Evolutionary conservation across 2,888 invertebrate genomes (phyloP), one percentile per base, ranked within the genome.

Genomic region (Drosophila engyochracea): DNA sequence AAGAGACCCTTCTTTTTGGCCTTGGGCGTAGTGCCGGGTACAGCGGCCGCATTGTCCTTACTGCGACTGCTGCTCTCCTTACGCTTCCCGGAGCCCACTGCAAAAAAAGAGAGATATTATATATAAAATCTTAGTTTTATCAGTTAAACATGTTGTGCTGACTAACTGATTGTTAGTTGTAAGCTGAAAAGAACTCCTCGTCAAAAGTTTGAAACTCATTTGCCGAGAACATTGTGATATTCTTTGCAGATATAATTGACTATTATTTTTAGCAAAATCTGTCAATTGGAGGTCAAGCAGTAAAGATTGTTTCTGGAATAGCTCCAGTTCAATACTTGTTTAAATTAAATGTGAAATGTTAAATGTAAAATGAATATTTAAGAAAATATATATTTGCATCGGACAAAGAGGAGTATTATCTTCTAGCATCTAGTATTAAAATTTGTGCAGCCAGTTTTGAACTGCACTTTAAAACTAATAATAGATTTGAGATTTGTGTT

Each of bases 1-100:
- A 97, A 97, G 94, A 97, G 97, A 80, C 97, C 97, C 93, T 97
- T 97, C 94, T 97, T 97, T 82, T 97, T 96, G 67, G 92, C 87
- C 74, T 92, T 93, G 62, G 90, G 77, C 47, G 80, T 89, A 53
- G 77, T 71, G 59, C 66, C 59, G 49, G 76, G 76, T 19, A 55
- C 71, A 41, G 81, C 69, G 66, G 89, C 85, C 68, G 84, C 89
- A 75, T 83, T 91, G 55, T 89, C 90, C 64, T 89, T 91, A 70
- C 90, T 91, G 68, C 91, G 90, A 80, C 78, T 83, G 60, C 57
- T 79, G 68, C 69, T 82, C 44, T 92, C 92, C 76, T 92, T 92
- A 30, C 79, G 76, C 64, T 85, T 85, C 6, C 76, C 67, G 25
- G 91, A 80, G 51, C 82, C 86, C 81, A 44, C 60, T 4, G 1